Percentiles rank a stretch among this genome's conserved stretches.
phyloP scores from a whole-genome alignment of 2,797 vertebrate genomes.

The Chaenodraco wilsoni region DNA sequence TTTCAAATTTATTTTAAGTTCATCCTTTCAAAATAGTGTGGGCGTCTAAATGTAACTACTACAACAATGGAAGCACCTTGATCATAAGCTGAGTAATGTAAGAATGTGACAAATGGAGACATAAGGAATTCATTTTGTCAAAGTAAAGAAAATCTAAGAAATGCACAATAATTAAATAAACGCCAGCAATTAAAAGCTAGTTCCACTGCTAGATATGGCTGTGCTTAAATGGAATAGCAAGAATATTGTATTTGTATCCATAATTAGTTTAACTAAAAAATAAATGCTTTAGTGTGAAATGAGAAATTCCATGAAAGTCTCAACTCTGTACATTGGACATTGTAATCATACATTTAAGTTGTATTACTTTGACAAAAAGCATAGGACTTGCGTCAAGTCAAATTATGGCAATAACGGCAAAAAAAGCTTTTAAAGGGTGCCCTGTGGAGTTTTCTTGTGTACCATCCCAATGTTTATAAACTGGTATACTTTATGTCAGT shows the following conservation, averaged over 20 bases:
- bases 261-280: background rate
- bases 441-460: slow-evolving; percentile 14
- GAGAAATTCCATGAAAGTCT: background rate
- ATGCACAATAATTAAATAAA: background rate
- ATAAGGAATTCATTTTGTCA: slow-evolving; percentile 43
- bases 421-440: slow-evolving; percentile 6
- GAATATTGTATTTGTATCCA: background rate
- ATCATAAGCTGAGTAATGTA: slow-evolving; percentile 38
- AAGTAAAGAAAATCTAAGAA: slow-evolving; percentile 30
- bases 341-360: slow-evolving; percentile 13
- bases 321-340: background rate
- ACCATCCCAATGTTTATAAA: background rate
- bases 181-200: slow-evolving; percentile 1
- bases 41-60: background rate
- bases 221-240: background rate
- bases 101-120: slow-evolving; percentile 37
- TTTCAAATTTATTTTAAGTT: background rate
- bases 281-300: background rate
- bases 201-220: background rate
- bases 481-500: background rate
- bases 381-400: slow-evolving; percentile 34
- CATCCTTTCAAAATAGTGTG: background rate
- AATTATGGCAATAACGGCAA: slow-evolving; percentile 17
- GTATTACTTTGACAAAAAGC: no score
- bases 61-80: slow-evolving; percentile 36